phyloP scores from a whole-genome alignment of 1,140 invertebrate genomes.

The Diprion similis region DNA sequence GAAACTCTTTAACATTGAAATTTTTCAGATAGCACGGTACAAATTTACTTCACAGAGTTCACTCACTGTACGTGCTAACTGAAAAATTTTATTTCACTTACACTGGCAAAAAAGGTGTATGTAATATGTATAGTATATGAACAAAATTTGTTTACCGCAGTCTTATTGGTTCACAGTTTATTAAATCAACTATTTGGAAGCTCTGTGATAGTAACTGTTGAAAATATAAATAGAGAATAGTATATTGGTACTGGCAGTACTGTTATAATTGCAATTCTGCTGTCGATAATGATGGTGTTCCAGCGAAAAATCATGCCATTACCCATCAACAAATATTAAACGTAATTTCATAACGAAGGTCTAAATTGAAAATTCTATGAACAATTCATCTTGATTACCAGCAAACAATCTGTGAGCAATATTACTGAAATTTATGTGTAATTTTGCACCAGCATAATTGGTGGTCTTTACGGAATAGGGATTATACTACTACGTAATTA shows the following conservation, averaged over 20 bases:
- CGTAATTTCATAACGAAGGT: background rate
- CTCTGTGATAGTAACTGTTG: background rate
- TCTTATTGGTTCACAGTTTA: background rate
- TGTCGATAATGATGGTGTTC: too few species aligned
- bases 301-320: background rate
- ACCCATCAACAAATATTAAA: background rate
- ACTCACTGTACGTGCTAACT: background rate
- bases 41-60: background rate
- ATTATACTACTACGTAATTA: too few species aligned
- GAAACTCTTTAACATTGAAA: too few species aligned
- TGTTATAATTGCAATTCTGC: background rate
- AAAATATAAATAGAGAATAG: background rate
- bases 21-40: too few species aligned
- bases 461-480: too few species aligned
- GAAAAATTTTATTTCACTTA: background rate
- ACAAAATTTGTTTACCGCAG: background rate
- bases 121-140: background rate
- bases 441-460: too few species aligned
- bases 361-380: background rate
- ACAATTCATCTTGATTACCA: background rate
- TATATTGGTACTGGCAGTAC: slow-evolving; percentile 5
- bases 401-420: background rate
- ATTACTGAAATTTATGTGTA: background rate
- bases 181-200: slow-evolving; percentile 2
- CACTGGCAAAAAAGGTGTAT: background rate